A percentile compares a stretch with the other conserved stretches of the same genome.
These are phyloP conservation scores for Rotaria magnacalcarata DNA, from an alignment of 2,888 invertebrate genomes.

Conservation along the genomic window DNA sequence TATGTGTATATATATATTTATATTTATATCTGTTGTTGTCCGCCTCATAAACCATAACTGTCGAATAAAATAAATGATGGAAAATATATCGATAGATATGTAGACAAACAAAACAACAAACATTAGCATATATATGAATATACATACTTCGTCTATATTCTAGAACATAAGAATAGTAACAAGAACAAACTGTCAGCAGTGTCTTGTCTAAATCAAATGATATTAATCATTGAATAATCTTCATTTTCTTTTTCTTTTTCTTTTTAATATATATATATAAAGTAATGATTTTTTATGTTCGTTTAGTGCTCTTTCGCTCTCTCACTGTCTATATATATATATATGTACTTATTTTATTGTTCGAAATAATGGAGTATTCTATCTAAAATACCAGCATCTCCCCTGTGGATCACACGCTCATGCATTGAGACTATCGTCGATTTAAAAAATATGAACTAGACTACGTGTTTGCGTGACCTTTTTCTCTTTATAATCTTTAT, in stretches of 20 bases:
- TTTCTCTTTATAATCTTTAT: neutral
- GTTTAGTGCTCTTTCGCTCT: no score
- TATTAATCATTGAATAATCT: neutral
- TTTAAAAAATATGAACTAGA: constrained; percentile 8
- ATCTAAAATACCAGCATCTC: neutral
- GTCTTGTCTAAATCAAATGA: neutral
- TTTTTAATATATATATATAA: neutral
- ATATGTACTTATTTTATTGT: neutral
- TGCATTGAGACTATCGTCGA: neutral
- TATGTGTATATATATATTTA: no score
- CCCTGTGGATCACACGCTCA: constrained; percentile 5
- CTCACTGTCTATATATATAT: neutral
- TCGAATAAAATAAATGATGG: neutral
- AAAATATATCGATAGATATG: neutral
- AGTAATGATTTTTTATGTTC: neutral
- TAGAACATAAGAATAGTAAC: neutral
- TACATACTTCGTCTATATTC: constrained; percentile 7
- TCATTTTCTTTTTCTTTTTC: no score
- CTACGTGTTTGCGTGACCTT: constrained; percentile 1
- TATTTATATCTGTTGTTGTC: neutral
- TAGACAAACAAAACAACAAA: neutral
- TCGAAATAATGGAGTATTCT: neutral
- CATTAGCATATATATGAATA: neutral
- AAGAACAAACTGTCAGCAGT: neutral
- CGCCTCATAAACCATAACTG: constrained; percentile 14